Evolutionary conservation across 2,888 invertebrate species (phyloP), one percentile per base, ranked within the genome.

Genomic region (Plemyria rubiginata): DNA sequence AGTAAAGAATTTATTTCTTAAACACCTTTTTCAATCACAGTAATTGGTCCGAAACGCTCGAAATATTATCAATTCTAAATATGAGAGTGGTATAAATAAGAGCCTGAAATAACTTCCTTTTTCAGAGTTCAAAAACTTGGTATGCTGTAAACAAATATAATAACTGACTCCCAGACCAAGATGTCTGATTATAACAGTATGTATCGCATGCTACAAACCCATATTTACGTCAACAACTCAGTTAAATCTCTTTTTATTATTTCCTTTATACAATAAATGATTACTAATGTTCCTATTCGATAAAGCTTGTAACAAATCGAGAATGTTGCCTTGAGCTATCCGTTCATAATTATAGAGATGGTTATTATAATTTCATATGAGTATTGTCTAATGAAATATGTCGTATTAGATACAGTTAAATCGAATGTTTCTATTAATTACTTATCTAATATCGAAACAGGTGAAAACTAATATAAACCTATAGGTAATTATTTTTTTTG

Each of bases 281-380:
- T 64, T 64, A 62, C 62, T 68, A 68, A 70, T 64, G 67, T 59
- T 60, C 54, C 59, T 53, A 61, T 64, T 43, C 48, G 54, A 62
- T 63, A 49, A 41, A 51, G 29, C 46, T 54, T 54, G 64, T 62
- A 54, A 68, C 59, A 56, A 62, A 68, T 62, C 58, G 69, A 65
- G 67, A 69, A 70, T 66, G 69, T 65, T 36, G 67, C 71, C 69
- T 48, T 55, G 38, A 62, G 69, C 69, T 60, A 56, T 60, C 49
- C 56, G 59, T 50, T 67, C 43, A 61, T 69, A 71, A 71, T 69
- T 71, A 71, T 49, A 62, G 56, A 62, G 54, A 58, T 60, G 59
- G 54, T 41, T 52, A 63, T 63, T 62, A 45, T 63, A 65, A 64
- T 53, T 68, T 63, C 38, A 48, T 55, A 65, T 63, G 59, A 66